Evolutionary conservation across 2,888 invertebrate genomes (phyloP).

Genomic region (Amorpha juglandis): DNA sequence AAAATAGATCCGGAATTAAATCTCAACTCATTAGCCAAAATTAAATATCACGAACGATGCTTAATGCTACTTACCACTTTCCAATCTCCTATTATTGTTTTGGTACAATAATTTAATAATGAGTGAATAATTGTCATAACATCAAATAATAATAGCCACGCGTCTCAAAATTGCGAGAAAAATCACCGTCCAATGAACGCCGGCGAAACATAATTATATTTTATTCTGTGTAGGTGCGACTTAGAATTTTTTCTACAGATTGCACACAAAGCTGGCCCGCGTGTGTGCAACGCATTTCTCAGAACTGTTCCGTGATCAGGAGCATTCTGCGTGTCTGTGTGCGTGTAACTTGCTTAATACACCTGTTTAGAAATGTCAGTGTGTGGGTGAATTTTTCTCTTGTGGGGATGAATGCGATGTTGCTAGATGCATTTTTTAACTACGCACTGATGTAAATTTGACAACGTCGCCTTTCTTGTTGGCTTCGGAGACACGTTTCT

Average conservation of each 20-base stretch:
- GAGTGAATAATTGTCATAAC: too few relatives aligned
- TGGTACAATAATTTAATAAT: neutral
- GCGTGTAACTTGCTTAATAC: conserved; percentile 49
- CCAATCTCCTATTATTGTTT: neutral
- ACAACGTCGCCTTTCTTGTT: conserved; percentile 69
- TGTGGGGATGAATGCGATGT: conserved; percentile 67
- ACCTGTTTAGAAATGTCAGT: conserved; percentile 53
- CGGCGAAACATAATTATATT: conserved; percentile 57
- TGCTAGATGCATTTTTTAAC: conserved; percentile 74
- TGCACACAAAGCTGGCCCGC: conserved; percentile 42
- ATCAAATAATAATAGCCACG: neutral
- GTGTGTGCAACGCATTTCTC: conserved; percentile 58
- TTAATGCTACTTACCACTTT: neutral
- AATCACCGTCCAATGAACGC: conserved; percentile 42
- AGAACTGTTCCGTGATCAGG: conserved; percentile 49
- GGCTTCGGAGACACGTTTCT: neutral
- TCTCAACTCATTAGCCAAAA: neutral
- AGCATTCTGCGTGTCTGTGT: conserved; percentile 32
- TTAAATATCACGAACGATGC: neutral
- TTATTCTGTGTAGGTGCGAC: conserved; percentile 51
- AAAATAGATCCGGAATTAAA: neutral
- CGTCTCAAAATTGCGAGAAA: conserved; percentile 48
- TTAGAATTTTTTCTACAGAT: conserved; percentile 55
- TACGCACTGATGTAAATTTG: conserved; percentile 69
- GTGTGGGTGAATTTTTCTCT: conserved; percentile 46